Evolutionary conservation across 2,113 vertebrate genomes (phyloP), one percentile per base, ranked within the genome.

Genomic region (Solea solea): DNA sequence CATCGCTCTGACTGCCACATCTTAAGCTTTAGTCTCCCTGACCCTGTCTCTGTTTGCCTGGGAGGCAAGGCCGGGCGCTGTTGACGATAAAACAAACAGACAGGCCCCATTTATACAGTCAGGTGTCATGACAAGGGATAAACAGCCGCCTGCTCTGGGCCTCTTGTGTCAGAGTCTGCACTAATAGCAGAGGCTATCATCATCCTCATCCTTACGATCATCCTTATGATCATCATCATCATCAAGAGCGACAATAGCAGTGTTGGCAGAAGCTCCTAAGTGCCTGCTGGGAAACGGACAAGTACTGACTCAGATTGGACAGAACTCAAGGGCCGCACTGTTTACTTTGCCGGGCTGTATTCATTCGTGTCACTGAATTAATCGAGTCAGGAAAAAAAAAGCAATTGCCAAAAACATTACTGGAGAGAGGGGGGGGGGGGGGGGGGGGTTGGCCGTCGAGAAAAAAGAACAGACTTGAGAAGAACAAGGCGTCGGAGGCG

Each of bases 51-150:
- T 75, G 84, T 90, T 86, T 87, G 91, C 87, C 92, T 86, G 75
- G 69, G 75, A 87, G 90, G 82, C 84, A 53, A 68, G 81, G 81
- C 78, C 78, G 34, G 59, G 39, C 41, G 41, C 82, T 55, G 84
- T 57, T 89, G 86, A 90, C 78, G 57, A 91, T 91, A 89, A 93
- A 90, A 83, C 90, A 91, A 90, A 88, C 80, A 77, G 92, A 92
- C 88, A 85, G 72, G 77, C 69, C 66, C 84, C 83, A 88, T 91
- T 92, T 92, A 87, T 88, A 91, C 89, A 85, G 88, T 91, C 90
- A 92, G 90, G 88, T 91, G 89, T 93, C 88, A 88, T 84, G 87
- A 89, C 82, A 77, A 85, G 85, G 88, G 86, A 87, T 92, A 88
- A 92, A 88, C 76, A 83, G 88, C 76, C 56, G 0, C 57, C 57